Percentiles rank a stretch among this genome's conserved stretches.
These are phyloP conservation scores for Anseranas semipalmata DNA, from an alignment of 2,113 vertebrate genomes.

Conservation along the genomic window DNA sequence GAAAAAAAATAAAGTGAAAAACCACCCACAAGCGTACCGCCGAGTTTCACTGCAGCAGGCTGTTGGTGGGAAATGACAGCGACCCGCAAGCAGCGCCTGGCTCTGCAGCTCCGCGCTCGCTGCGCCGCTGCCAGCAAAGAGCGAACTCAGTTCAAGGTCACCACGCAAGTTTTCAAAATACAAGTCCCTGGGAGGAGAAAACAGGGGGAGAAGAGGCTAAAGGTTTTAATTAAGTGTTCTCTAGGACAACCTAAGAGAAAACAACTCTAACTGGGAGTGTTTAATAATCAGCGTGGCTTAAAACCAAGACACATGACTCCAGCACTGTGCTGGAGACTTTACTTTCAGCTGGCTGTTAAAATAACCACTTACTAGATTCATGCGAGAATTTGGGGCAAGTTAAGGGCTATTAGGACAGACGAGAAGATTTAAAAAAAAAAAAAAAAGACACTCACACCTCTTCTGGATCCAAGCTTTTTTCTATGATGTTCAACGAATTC, in stretches of 20 bases:
- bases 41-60: not conserved
- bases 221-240: conserved; percentile 36
- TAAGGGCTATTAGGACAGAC: not conserved
- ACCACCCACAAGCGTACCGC: not conserved
- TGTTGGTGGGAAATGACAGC: not conserved
- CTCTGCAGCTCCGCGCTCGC: not conserved
- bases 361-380: not conserved
- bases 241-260: not conserved
- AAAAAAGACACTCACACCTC: not conserved
- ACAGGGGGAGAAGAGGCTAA: not conserved
- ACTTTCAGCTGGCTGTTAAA: not conserved
- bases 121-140: not conserved
- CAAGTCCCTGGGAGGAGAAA: not conserved
- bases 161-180: conserved; percentile 32
- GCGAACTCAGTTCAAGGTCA: not conserved
- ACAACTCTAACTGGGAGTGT: not conserved
- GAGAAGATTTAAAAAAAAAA: not conserved
- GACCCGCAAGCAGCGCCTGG: not conserved
- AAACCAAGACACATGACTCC: not conserved
- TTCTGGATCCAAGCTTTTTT: not conserved
- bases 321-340: not conserved
- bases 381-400: not conserved
- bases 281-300: not conserved
- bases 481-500: not conserved
- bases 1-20: not conserved